phyloP scores from a whole-genome alignment of 2,113 vertebrate genomes.

The Himantopus leucocephalus region DNA sequence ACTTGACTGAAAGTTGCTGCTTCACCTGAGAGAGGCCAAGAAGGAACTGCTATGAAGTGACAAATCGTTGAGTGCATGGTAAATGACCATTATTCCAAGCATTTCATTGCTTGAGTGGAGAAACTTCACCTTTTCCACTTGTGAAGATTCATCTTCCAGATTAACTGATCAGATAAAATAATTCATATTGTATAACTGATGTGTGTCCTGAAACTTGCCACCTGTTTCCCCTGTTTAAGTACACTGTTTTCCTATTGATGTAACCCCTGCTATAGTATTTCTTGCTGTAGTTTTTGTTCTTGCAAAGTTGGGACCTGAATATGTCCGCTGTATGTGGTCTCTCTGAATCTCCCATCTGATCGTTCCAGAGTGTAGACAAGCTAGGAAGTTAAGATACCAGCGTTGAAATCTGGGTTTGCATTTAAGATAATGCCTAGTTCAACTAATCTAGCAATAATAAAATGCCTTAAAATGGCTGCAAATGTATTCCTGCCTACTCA shows the following conservation, averaged over 20 bases:
- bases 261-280: neutral
- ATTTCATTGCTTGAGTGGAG: neutral
- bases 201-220: neutral
- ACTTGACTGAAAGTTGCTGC: neutral
- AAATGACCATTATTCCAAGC: neutral
- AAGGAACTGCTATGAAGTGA: neutral
- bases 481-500: slow-evolving; percentile 56
- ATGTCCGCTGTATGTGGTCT: neutral
- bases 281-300: neutral
- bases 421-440: neutral
- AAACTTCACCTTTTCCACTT: neutral
- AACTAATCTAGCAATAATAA: slow-evolving; percentile 5
- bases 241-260: neutral
- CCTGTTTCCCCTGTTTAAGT: neutral
- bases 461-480: slow-evolving; percentile 60
- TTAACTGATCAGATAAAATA: neutral
- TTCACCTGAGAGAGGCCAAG: neutral
- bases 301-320: neutral
- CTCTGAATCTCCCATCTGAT: neutral
- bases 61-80: neutral
- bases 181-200: neutral
- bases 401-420: neutral
- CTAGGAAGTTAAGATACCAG: neutral
- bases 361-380: neutral
- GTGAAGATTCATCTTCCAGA: neutral